Evolutionary conservation across 2,888 invertebrate genomes (phyloP).

Genomic region (Drosophila neonasuta): DNA sequence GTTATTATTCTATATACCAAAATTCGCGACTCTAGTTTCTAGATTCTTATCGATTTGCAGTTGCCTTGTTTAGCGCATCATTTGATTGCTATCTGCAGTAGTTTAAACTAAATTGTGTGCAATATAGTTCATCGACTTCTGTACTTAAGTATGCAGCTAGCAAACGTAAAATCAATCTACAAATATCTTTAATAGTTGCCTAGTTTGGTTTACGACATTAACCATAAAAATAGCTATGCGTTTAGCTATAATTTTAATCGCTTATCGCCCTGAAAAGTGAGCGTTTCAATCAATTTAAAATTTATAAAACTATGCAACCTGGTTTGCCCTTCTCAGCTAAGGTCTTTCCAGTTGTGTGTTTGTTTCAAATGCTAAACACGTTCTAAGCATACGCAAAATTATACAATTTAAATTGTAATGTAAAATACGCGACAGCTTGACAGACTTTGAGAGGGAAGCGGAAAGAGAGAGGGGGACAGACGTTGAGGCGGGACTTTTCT

Average conservation of each 20-base stretch:
- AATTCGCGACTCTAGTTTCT: too few relatives aligned
- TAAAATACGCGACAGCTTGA: constrained; percentile 53
- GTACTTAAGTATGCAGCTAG: constrained; percentile 48
- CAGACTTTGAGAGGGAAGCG: constrained; percentile 4
- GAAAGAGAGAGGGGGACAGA: not conserved
- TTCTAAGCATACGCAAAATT: constrained; percentile 59
- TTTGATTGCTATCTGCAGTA: not conserved
- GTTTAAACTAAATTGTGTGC: constrained; percentile 7
- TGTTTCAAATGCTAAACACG: constrained; percentile 61
- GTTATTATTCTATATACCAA: too few relatives aligned
- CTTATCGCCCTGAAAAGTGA: constrained; percentile 37
- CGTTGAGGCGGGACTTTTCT: not conserved
- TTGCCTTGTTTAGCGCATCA: too few relatives aligned
- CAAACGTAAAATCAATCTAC: constrained; percentile 25
- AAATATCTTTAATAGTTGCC: constrained; percentile 43
- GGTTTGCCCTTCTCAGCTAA: constrained; percentile 58
- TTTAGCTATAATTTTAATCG: constrained; percentile 52
- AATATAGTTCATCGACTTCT: constrained; percentile 37
- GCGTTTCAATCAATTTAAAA: constrained; percentile 24
- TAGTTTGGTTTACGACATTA: constrained; percentile 24
- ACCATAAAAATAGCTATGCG: constrained; percentile 39
- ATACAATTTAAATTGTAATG: constrained; percentile 66
- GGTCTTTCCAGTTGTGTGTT: constrained; percentile 34
- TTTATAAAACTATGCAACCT: constrained; percentile 1
- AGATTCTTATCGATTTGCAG: too few relatives aligned